Base-by-base conservation (phyloP, 2,888 invertebrate species). In the Phyllotreta striolata region DNA sequence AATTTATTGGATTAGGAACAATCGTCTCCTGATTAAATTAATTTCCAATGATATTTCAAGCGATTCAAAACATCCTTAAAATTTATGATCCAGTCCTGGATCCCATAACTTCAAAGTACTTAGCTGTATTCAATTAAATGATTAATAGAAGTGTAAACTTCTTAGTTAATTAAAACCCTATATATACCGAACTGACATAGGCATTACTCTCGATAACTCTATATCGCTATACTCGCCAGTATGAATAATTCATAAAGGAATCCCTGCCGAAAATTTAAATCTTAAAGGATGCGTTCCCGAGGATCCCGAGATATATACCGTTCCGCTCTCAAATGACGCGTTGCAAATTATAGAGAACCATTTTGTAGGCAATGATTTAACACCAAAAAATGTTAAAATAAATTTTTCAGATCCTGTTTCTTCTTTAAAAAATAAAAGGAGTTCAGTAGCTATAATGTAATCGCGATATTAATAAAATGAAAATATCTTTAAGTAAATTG, bases 211-310 rank as follows among this genome's bases (percentile, higher is more conserved):
- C 75, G 75, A 77, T 77, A 77, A 76, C 77, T 77, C 71, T 72
- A 71, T 76, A 76, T 75, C 74, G 74, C 74, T 73, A 73, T 76
- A 76, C 77, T 75, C 74, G 74, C 75, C 74, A 71, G 74, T 60
- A 67, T 79, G 78, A 78, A 79, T 79, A 73, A 79, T 79, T 78
- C 78, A 79, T 79, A 74, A 12, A 75, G 73, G 72, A 69, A 70
- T 66, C 74, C 72, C 70, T 74, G 70, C 72, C 72, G 74, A 74
- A 75, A 77, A 78, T 79, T 79, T 78, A 76, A 79, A 79, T 79
- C 77, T 77, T 76, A 76, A 24, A 78, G 78, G 78, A 78, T 78
- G 76, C 73, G 70, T 73, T 65, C 72, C 68, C 60, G 66, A 73
- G 72, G 69, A 72, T 65, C 72, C 68, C 60, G 66, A 73, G 72